Evolutionary conservation across 1,140 invertebrate species (phyloP), one percentile per base, ranked within the genome.

Genomic region (Megathymus violae): DNA sequence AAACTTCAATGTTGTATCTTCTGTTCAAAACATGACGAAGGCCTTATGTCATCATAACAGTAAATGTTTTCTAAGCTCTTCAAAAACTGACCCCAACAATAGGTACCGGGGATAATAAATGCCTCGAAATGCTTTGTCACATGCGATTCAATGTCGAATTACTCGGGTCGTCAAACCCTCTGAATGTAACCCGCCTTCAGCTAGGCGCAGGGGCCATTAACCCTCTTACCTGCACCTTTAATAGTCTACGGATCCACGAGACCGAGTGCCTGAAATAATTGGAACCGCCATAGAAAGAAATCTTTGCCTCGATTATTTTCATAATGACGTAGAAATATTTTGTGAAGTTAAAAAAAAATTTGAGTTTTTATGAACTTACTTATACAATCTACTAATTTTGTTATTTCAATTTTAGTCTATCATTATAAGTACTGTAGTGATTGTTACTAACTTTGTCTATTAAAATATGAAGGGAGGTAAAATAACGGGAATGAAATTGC

Each of bases 191-290:
- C 22, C 25, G 46, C 50, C 31, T 40, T 54, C 50, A 41, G 14
- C 17, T 54, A 36, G 50, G 19, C 50, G 16, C 36, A 41, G 15
- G 15, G 40, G 6, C 27, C 43, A 46, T 46, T 58, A 58, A 58
- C 54, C 54, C 51, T 54, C 43, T 25, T 58, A 58, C 54, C 54
- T 58, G 41, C 41, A 46, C 54, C 41, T 31, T 41, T 58, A 58
- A 56, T 64, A 65, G 58, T 60, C 44, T 50, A 27, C 19, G 46
- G 34, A 14, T 44, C 16, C 41, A 56, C 11, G 22, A 36, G 41
- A 38, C 50, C 60, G 38, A 62, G 19, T 67, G 27, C 51, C 48
- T 40, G 52, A 67, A 67, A 47, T 64, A 60, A 64, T 68, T 63
- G 66, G 40, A 4, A 44, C 41, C 25, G n/a, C 19, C 15, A 36